Evolutionary conservation across 2,797 vertebrate species (phyloP).

Genomic region (Crypturellus tataupa): DNA sequence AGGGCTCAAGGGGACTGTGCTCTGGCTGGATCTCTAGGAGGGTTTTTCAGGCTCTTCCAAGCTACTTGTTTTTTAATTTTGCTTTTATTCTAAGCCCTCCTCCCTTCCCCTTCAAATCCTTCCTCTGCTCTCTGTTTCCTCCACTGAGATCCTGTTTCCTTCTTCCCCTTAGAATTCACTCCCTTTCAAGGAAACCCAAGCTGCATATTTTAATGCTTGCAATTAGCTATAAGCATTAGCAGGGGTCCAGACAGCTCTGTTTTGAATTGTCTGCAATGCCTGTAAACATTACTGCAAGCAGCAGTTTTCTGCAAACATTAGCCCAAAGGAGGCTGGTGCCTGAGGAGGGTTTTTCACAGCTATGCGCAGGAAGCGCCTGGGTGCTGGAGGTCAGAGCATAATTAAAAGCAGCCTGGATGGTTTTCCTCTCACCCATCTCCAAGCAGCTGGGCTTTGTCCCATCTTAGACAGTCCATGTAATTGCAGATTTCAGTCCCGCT

Average conservation of each 20-base stretch:
- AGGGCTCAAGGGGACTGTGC: background rate
- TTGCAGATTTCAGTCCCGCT: fast-evolving
- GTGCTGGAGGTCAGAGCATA: background rate
- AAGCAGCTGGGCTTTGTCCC: fast-evolving
- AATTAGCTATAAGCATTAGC: background rate
- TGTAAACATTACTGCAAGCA: background rate
- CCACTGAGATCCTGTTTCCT: background rate
- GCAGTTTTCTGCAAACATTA: background rate
- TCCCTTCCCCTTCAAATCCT: background rate
- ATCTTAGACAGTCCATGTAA: background rate
- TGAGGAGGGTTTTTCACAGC: background rate
- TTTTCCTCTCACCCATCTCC: background rate
- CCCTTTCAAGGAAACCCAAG: background rate
- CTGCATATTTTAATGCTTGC: background rate
- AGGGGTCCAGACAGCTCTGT: background rate
- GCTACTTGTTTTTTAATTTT: background rate
- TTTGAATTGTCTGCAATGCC: background rate
- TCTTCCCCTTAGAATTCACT: constrained; percentile 9
- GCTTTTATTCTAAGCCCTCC: background rate
- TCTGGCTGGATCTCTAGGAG: background rate
- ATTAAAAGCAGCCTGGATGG: background rate
- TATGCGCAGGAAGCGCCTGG: background rate
- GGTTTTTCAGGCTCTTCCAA: background rate
- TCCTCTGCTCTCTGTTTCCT: background rate
- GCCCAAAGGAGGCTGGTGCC: background rate